phyloP scores from a whole-genome alignment of 2,113 vertebrate species.

The Thunnus maccoyii region DNA sequence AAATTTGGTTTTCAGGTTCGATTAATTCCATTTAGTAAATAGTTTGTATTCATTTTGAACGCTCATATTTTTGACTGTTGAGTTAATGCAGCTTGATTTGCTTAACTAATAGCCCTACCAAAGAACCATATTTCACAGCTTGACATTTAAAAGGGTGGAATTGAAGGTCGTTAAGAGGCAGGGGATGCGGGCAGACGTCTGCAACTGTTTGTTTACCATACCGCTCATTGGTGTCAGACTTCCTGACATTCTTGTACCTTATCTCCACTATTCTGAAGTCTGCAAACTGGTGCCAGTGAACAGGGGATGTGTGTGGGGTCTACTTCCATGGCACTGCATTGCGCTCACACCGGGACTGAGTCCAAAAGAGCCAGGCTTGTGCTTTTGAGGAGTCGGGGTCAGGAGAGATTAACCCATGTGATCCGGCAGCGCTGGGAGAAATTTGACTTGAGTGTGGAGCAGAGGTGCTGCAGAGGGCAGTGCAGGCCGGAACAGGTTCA shows the following conservation, averaged over 20 bases:
- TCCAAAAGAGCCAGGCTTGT: constrained; percentile 80
- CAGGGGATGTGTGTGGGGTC: constrained; percentile 67
- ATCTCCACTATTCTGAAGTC: constrained; percentile 78
- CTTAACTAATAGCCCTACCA: constrained; percentile 34
- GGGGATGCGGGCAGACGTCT: constrained; percentile 81
- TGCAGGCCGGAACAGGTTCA: constrained; percentile 95
- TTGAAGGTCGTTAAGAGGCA: constrained; percentile 78
- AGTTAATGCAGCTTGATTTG: constrained; percentile 58
- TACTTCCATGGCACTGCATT: constrained; percentile 56
- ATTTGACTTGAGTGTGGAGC: constrained; percentile 89
- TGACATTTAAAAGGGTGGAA: constrained; percentile 81
- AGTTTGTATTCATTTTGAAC: not conserved
- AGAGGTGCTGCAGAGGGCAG: constrained; percentile 95
- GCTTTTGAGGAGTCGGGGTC: constrained; percentile 82
- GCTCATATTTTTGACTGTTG: not conserved
- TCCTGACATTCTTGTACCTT: constrained; percentile 86
- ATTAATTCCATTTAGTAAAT: not conserved
- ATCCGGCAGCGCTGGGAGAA: constrained; percentile 81
- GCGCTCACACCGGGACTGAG: constrained; percentile 65
- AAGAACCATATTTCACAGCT: constrained; percentile 72
- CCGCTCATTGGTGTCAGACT: constrained; percentile 82
- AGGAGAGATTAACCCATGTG: constrained; percentile 82
- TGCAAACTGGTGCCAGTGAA: constrained; percentile 76
- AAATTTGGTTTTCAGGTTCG: not conserved
- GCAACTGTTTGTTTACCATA: constrained; percentile 85